These are phyloP conservation scores for Lordiphosa collinella DNA, from an alignment of 1,140 invertebrate genomes.

Conservation along the genomic window DNA sequence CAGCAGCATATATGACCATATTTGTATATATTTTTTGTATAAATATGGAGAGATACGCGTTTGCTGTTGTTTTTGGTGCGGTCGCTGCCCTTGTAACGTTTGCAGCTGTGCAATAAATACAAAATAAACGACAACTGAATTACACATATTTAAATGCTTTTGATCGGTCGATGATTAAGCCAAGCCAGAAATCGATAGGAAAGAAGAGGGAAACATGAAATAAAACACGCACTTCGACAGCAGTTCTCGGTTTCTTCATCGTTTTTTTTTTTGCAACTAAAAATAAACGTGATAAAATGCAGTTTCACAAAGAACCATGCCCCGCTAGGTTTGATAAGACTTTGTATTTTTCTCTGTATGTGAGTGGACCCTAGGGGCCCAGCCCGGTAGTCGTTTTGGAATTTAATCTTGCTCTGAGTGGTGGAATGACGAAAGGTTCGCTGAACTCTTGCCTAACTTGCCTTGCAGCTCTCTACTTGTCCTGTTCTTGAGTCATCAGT, in stretches of 20 bases:
- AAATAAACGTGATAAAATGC: conserved; percentile 78
- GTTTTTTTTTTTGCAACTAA: conserved; percentile 51
- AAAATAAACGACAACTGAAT: conserved; percentile 1
- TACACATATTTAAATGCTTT: conserved; percentile 7
- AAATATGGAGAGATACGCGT: too few relatives aligned
- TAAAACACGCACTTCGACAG: conserved; percentile 23
- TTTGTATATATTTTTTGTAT: too few relatives aligned
- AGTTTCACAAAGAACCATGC: conserved; percentile 44
- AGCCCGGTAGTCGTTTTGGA: conserved; percentile 45
- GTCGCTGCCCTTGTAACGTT: conserved; percentile 69
- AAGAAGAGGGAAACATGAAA: neutral
- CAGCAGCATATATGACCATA: too few relatives aligned
- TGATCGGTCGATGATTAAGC: conserved; percentile 12
- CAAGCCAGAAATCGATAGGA: conserved; percentile 5
- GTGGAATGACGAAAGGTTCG: conserved; percentile 51
- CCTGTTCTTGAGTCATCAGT: neutral
- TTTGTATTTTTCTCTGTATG: too few relatives aligned
- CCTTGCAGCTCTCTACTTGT: neutral
- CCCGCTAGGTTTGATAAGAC: conserved; percentile 23
- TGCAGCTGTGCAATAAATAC: conserved; percentile 26
- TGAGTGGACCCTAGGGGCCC: neutral
- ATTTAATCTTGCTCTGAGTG: conserved; percentile 49
- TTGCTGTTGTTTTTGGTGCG: conserved; percentile 45
- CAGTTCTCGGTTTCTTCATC: too few relatives aligned
- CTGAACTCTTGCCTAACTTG: conserved; percentile 46